Conservation (phyloP, 2,113 vertebrate species). For the Scortum barcoo region DNA sequence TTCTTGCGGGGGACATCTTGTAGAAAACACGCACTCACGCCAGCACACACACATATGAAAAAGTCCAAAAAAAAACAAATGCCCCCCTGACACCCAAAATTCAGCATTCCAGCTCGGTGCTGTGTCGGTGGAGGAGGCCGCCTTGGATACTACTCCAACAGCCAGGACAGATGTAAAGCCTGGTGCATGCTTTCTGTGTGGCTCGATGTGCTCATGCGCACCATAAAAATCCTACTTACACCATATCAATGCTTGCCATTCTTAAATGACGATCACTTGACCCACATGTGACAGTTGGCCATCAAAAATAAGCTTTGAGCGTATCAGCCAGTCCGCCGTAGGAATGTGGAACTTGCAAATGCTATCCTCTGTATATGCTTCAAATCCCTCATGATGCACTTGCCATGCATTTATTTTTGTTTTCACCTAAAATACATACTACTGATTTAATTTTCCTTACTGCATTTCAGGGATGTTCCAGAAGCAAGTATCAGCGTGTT, state of each 20-base stretch:
- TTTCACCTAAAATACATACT: too few species aligned
- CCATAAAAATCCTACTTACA: background rate
- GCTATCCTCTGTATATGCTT: background rate
- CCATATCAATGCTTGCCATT: background rate
- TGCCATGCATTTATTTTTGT: too few species aligned
- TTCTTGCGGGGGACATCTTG: conserved; percentile 13
- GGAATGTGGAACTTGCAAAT: background rate
- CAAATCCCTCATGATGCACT: background rate
- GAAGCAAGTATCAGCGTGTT: background rate
- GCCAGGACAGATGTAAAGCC: conserved; percentile 1
- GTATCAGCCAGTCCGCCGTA: background rate
- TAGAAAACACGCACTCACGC: background rate
- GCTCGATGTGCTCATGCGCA: background rate
- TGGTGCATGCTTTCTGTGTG: background rate
- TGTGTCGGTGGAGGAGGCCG: conserved; percentile 13
- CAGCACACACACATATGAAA: background rate
- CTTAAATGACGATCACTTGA: background rate
- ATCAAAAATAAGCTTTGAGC: background rate
- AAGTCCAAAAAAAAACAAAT: conserved; percentile 34
- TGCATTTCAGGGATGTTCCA: conserved; percentile 17
- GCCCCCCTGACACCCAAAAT: conserved; percentile 27
- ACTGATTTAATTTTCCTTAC: background rate
- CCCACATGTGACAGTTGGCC: background rate
- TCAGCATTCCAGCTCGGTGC: conserved; percentile 49
- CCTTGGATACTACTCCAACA: conserved; percentile 3